These are phyloP conservation scores for Eilema sororculum DNA, from an alignment of 2,888 invertebrate genomes.

Conservation along the genomic window DNA sequence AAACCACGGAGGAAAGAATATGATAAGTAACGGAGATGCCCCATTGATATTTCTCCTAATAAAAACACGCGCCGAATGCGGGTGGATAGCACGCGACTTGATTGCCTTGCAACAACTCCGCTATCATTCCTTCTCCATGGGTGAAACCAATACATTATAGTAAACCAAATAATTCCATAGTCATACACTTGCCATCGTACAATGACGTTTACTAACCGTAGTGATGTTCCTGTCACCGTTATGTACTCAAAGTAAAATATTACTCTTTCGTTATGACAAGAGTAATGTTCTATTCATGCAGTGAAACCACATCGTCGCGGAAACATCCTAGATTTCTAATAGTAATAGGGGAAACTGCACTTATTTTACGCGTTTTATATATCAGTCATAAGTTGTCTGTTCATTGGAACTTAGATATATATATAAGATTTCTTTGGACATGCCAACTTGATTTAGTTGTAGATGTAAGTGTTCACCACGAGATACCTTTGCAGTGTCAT, in stretches of 20 bases:
- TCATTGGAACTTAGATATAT: slow-evolving; percentile 1
- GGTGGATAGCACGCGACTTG: no score
- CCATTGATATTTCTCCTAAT: no score
- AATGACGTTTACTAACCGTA: slow-evolving; percentile 8
- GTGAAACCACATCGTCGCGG: slow-evolving; percentile 47
- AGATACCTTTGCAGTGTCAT: background rate
- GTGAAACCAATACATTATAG: background rate
- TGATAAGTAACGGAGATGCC: no score
- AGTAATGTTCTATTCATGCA: slow-evolving; percentile 48
- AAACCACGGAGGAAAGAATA: no score
- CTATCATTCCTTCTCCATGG: no score
- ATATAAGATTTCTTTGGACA: background rate
- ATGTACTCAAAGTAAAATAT: slow-evolving; percentile 10
- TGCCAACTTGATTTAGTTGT: background rate
- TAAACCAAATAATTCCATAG: slow-evolving; percentile 13
- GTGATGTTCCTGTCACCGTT: slow-evolving; percentile 15
- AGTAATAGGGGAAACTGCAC: slow-evolving; percentile 49
- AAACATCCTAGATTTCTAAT: slow-evolving; percentile 56
- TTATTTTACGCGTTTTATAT: slow-evolving; percentile 39
- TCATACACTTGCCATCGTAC: slow-evolving; percentile 13
- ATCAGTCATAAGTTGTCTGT: slow-evolving; percentile 16
- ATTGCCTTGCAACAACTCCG: no score
- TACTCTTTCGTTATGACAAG: slow-evolving; percentile 19
- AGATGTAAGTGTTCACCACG: no score
- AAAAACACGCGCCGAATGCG: no score